Percentiles rank a stretch among this genome's conserved stretches.
Evolutionary conservation across 2,113 vertebrate genomes (phyloP).

Genomic region (Scytalopus superciliaris): DNA sequence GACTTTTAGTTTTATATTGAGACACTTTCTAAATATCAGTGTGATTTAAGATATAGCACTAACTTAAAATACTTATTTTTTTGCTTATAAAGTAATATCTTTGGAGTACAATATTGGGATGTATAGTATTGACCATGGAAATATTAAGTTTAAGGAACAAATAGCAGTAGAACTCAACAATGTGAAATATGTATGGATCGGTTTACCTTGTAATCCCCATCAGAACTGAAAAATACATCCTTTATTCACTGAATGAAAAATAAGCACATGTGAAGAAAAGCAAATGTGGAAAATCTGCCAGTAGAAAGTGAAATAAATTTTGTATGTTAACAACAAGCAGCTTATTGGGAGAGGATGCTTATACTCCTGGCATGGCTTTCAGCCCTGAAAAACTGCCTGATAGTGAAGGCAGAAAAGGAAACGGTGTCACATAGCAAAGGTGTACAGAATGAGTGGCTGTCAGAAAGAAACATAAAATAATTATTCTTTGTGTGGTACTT

Average conservation of each 20-base stretch:
- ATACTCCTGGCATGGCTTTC: neutral
- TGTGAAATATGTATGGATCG: neutral
- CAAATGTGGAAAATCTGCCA: neutral
- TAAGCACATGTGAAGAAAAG: conserved; percentile 1
- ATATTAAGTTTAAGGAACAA: neutral
- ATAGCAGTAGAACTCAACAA: neutral
- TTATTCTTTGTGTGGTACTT: neutral
- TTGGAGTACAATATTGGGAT: neutral
- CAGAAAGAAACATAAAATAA: neutral
- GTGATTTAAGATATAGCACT: neutral
- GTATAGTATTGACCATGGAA: neutral
- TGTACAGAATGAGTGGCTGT: neutral
- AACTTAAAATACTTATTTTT: neutral
- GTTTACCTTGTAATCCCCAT: neutral
- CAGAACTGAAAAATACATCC: neutral
- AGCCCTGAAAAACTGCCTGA: neutral
- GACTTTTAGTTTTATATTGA: neutral
- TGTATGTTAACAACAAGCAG: neutral
- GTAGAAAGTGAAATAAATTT: neutral
- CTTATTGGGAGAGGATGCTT: neutral
- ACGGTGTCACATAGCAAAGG: neutral
- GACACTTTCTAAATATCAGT: neutral
- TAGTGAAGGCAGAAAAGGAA: neutral
- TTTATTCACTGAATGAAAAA: neutral
- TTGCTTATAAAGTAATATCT: neutral